Evolutionary conservation across 2,888 invertebrate species (phyloP), one percentile per base, ranked within the genome.

Genomic region (Heteromurus nitidus): DNA sequence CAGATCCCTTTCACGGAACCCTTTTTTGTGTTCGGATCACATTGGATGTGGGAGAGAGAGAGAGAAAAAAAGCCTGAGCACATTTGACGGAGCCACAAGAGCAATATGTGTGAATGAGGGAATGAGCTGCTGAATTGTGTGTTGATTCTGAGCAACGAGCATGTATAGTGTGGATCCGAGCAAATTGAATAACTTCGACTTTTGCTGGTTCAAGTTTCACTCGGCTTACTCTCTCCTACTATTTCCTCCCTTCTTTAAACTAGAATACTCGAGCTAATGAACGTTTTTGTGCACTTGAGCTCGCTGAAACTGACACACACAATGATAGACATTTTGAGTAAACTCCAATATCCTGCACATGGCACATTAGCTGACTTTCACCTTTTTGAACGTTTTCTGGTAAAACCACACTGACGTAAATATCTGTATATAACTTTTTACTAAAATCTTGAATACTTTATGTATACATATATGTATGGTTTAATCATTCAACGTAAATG

Each of bases 171-270:
- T 13, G 36, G 47, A n/a, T 47, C 47, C 47, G 47, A 47, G 47
- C n/a, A 47, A 47, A 47, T 47, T 47, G 47, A 47, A 47, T 47
- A 47, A 47, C 11, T 47, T 47, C 47, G 36, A 13, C 36, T 36
- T 36, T 36, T 16, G n/a, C n/a, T 16, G n/a, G 11, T 47, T 47
- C n/a, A 5, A 47, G 47, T 47, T 47, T 47, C 47, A 11, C 47
- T 47, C 47, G n/a, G 3, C 3, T n/a, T 47, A 3, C 16, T 47
- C 47, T 47, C 47, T 16, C 47, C n/a, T 47, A n/a, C n/a, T 47
- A 13, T 47, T 47, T 16, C n/a, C n/a, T 47, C 47, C 47, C n/a
- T 5, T 36, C 36, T 36, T 36, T 36, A 36, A 36, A 36, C 36
- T 36, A 5, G 13, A 36, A 47, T 5, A n/a, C 47, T 47, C 7